phyloP scores from a whole-genome alignment of 2,113 vertebrate species.

The Paramormyrops kingsleyae region DNA sequence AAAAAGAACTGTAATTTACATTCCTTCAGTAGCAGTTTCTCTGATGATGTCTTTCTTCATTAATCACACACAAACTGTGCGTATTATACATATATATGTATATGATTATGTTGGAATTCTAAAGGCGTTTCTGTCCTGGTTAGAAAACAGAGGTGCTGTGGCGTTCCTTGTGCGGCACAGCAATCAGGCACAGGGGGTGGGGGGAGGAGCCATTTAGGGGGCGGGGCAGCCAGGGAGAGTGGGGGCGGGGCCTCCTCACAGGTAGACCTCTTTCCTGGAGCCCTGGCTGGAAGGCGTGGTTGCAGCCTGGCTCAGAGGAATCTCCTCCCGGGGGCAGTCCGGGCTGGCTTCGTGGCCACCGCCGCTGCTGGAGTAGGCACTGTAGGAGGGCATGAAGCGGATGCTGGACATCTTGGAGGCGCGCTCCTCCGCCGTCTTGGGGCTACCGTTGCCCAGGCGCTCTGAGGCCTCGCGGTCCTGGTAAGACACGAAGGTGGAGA shows the following conservation, averaged over 20 bases:
- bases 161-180: conserved; percentile 28
- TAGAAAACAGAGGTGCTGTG: conserved; percentile 35
- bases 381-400: conserved; percentile 95
- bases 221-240: conserved; percentile 6
- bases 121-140: conserved; percentile 23
- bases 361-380: conserved; percentile 91
- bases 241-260: conserved; percentile 67
- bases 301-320: conserved; percentile 88
- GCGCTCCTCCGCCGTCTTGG: conserved; percentile 84
- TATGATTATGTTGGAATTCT: conserved; percentile 30
- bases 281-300: conserved; percentile 82
- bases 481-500: conserved; percentile 99
- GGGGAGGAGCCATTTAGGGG: conserved; percentile 11
- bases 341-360: conserved; percentile 84
- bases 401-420: conserved; percentile 89
- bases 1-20: conserved; percentile 56
- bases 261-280: conserved; percentile 97
- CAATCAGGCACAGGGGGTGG: conserved; percentile 52
- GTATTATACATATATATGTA: conserved; percentile 32
- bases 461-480: conserved; percentile 92
- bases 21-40: conserved; percentile 48
- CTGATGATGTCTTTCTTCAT: conserved; percentile 33
- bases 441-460: conserved; percentile 85
- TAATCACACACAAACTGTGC: neutral
- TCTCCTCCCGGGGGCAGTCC: conserved; percentile 93